A percentile compares a stretch with the other conserved stretches of the same genome.
These are phyloP conservation scores for Samia ricini DNA, from an alignment of 1,140 invertebrate genomes.

Conservation along the genomic window DNA sequence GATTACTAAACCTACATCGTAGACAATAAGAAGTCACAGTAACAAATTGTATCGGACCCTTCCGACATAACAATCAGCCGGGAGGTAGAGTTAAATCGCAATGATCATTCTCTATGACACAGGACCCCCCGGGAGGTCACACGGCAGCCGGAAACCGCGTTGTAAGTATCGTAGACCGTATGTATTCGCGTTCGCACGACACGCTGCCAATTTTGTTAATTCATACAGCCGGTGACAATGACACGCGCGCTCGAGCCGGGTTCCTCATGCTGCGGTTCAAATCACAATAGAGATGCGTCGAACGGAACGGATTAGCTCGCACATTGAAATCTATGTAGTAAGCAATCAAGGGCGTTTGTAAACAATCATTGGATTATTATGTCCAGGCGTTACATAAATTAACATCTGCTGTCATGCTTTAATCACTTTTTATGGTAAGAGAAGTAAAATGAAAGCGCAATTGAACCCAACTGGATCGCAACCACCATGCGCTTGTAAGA, in stretches of 20 bases:
- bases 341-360: too few species aligned
- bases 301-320: not conserved
- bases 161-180: too few species aligned
- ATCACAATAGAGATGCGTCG: not conserved
- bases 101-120: not conserved
- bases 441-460: too few species aligned
- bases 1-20: too few species aligned
- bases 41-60: not conserved
- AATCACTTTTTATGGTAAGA: too few species aligned
- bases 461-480: too few species aligned
- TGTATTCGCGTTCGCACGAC: not conserved
- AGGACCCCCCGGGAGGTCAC: not conserved
- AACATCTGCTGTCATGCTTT: too few species aligned
- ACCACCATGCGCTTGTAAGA: too few species aligned
- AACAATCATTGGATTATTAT: too few species aligned
- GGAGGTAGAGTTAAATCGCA: not conserved
- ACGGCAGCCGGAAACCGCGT: not conserved
- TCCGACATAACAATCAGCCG: not conserved
- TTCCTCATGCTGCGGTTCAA: not conserved
- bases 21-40: too few species aligned
- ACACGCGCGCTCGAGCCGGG: not conserved
- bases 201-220: not conserved
- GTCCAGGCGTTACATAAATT: too few species aligned
- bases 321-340: too few species aligned
- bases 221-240: not conserved